phyloP scores from a whole-genome alignment of 2,113 vertebrate species.

The Bombycilla garrulus region DNA sequence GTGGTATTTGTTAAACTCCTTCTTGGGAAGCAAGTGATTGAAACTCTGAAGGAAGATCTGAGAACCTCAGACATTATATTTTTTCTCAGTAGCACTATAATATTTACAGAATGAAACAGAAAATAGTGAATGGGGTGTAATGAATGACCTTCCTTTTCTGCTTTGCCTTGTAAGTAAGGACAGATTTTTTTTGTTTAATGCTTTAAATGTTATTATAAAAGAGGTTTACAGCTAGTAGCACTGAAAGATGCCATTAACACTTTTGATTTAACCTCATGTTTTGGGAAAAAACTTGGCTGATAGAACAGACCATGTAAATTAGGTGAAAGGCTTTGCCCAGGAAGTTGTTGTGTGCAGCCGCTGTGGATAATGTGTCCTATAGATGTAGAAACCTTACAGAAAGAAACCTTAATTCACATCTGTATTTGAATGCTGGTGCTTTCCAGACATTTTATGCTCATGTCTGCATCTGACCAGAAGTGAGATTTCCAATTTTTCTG shows the following conservation, averaged over 20 bases:
- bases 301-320: slow-evolving; percentile 2
- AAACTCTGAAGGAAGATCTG: slow-evolving; percentile 75
- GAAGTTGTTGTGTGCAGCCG: not conserved
- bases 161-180: slow-evolving; percentile 78
- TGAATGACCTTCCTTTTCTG: slow-evolving; percentile 69
- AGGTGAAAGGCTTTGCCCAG: slow-evolving; percentile 24
- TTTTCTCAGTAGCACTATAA: slow-evolving; percentile 63
- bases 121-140: slow-evolving; percentile 67
- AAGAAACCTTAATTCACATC: not conserved
- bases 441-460: not conserved
- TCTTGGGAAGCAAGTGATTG: slow-evolving; percentile 73
- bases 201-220: slow-evolving; percentile 38
- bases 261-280: slow-evolving; percentile 42
- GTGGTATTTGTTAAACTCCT: slow-evolving; percentile 74
- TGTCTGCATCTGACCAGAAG: not conserved
- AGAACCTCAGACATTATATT: slow-evolving; percentile 66
- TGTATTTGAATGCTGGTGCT: not conserved
- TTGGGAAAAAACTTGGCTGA: not conserved
- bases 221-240: slow-evolving; percentile 1
- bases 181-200: slow-evolving; percentile 46
- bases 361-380: not conserved
- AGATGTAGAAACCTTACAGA: not conserved
- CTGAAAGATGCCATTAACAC: slow-evolving; percentile 33
- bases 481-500: not conserved
- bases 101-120: slow-evolving; percentile 71